Evolutionary conservation across 2,797 vertebrate genomes (phyloP).

Genomic region (Danio jaintianensis): DNA sequence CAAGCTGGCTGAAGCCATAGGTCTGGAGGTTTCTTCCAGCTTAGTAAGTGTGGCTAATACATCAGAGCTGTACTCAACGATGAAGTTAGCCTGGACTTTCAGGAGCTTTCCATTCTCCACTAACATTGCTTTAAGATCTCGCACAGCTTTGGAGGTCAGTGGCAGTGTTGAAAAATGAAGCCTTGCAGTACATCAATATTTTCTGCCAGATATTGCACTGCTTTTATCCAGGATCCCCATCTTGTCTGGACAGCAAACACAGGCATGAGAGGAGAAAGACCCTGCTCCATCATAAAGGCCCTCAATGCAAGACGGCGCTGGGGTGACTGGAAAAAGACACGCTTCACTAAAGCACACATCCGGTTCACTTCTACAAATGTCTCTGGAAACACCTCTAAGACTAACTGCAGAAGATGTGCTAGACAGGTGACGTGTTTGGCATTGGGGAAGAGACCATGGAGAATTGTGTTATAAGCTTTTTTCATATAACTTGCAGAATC

Average conservation of each 20-base stretch:
- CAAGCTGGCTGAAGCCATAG: not conserved
- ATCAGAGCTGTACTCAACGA: not conserved
- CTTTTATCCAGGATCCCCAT: conserved; percentile 9
- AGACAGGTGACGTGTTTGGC: not conserved
- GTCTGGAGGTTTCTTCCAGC: conserved; percentile 6
- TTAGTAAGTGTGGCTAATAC: not conserved
- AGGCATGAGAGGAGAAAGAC: conserved; percentile 5
- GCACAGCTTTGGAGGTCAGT: not conserved
- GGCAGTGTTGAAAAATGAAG: not conserved
- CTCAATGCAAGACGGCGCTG: not conserved
- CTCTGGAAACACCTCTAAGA: not conserved
- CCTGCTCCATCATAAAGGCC: not conserved
- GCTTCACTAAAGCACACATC: not conserved
- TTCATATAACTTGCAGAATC: conserved; percentile 9
- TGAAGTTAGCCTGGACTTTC: not conserved
- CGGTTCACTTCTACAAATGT: not conserved
- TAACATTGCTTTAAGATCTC: not conserved
- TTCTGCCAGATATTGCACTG: not conserved
- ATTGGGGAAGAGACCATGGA: not conserved
- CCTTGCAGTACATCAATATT: not conserved
- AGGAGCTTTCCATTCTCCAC: not conserved
- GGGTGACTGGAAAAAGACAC: not conserved
- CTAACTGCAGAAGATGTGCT: conserved; percentile 1
- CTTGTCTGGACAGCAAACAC: not conserved
- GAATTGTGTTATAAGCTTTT: conserved; percentile 1